Evolutionary conservation across 2,888 invertebrate species (phyloP).

Genomic region (Leptura quadrifasciata): DNA sequence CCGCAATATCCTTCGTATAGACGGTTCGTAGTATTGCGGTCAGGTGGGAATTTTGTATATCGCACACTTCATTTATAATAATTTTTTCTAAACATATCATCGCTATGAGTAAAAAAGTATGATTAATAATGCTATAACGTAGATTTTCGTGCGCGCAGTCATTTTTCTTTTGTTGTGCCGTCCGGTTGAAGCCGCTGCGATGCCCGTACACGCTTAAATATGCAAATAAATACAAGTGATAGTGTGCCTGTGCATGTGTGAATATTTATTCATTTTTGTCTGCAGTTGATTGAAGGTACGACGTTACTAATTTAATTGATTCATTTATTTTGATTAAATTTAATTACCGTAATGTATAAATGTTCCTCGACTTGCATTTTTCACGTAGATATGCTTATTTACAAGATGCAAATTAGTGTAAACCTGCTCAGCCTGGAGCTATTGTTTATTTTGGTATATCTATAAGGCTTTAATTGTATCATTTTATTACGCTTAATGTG

Average conservation of each 20-base stretch:
- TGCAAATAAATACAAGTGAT: conserved; percentile 21
- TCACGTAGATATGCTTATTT: neutral
- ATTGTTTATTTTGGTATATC: neutral
- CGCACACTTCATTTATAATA: conserved; percentile 1
- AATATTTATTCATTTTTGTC: neutral
- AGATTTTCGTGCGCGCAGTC: conserved; percentile 11
- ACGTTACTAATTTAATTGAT: neutral
- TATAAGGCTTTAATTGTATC: neutral
- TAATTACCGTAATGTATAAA: conserved; percentile 9
- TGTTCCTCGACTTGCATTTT: neutral
- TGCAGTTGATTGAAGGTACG: conserved; percentile 18
- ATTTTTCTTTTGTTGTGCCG: conserved; percentile 18
- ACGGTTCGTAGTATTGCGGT: conserved; percentile 33
- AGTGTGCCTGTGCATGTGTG: neutral
- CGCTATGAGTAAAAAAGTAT: conserved; percentile 28
- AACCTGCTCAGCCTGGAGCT: neutral
- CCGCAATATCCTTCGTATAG: conserved; percentile 40
- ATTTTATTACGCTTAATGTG: neutral
- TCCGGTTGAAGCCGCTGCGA: neutral
- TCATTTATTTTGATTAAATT: conserved; percentile 30
- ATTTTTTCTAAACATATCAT: conserved; percentile 9
- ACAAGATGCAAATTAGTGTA: conserved; percentile 5
- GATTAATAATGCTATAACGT: conserved; percentile 32
- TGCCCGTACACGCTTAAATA: neutral
- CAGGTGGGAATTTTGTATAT: conserved; percentile 40